Evolutionary conservation across 2,888 invertebrate species (phyloP).

Genomic region (Chrysolina americana): DNA sequence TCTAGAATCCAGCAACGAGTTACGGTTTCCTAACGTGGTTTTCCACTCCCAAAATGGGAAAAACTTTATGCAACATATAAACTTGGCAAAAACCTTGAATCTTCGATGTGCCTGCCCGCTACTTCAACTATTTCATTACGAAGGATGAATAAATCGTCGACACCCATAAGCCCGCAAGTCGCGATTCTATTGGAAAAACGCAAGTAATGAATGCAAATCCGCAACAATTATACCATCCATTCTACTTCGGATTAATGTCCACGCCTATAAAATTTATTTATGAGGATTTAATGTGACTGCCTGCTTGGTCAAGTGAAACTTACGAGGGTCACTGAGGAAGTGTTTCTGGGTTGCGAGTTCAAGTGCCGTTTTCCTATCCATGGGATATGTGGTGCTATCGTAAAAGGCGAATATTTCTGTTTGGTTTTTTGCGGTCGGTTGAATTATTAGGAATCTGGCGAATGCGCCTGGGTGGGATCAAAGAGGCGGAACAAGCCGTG

Average conservation of each 20-base stretch:
- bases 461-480: conserved; percentile 8
- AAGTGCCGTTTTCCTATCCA: not conserved
- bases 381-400: not conserved
- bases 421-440: not conserved
- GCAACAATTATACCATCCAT: conserved; percentile 40
- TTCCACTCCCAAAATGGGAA: too few relatives aligned
- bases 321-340: conserved; percentile 5
- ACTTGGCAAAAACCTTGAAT: too few relatives aligned
- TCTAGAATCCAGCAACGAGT: too few relatives aligned
- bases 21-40: too few relatives aligned
- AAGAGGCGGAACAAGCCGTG: conserved; percentile 8
- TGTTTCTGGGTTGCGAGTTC: conserved; percentile 1
- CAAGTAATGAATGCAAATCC: conserved; percentile 43
- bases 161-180: conserved; percentile 45
- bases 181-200: conserved; percentile 43
- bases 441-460: not conserved
- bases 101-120: not conserved
- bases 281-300: conserved; percentile 10
- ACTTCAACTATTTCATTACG: not conserved
- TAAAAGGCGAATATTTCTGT: not conserved
- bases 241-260: conserved; percentile 34
- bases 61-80: too few relatives aligned
- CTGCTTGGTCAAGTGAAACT: conserved; percentile 14
- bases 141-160: conserved; percentile 29
- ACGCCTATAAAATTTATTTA: conserved; percentile 35